Evolutionary conservation across 1,140 invertebrate genomes (phyloP).

Genomic region (Drosophila quadrilineata): DNA sequence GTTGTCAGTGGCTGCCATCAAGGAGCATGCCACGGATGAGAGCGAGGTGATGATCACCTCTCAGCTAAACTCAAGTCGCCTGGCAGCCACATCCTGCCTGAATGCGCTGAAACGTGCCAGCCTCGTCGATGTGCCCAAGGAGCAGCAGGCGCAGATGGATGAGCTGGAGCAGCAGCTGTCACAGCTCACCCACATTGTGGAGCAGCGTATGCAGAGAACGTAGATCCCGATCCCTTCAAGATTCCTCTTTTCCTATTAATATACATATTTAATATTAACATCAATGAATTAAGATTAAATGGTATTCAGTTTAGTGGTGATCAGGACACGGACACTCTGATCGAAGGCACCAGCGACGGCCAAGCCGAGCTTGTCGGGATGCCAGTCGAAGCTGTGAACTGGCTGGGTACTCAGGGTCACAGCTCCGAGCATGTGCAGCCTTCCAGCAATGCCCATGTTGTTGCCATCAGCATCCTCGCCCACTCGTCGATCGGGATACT

Average conservation of each 20-base stretch:
- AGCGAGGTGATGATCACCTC: conserved; percentile 80
- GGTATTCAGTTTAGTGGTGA: conserved; percentile 94
- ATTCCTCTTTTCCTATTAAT: neutral
- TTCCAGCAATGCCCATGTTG: conserved; percentile 89
- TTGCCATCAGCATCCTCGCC: conserved; percentile 87
- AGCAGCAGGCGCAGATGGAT: conserved; percentile 45
- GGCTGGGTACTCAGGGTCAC: conserved; percentile 92
- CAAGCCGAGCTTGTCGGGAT: conserved; percentile 92
- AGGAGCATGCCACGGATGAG: conserved; percentile 52
- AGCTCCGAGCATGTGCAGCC: conserved; percentile 89
- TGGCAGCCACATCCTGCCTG: conserved; percentile 83
- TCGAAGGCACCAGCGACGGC: conserved; percentile 95
- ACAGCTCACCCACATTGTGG: conserved; percentile 47
- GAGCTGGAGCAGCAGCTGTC: conserved; percentile 38
- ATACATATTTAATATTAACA: conserved; percentile 6
- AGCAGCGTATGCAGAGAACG: conserved; percentile 43
- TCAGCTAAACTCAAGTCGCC: conserved; percentile 84
- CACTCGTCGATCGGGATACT: conserved; percentile 90
- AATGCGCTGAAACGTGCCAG: conserved; percentile 50
- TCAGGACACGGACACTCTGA: conserved; percentile 93
- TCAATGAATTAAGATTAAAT: conserved; percentile 25
- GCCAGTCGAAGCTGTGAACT: conserved; percentile 95
- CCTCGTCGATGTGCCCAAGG: conserved; percentile 45
- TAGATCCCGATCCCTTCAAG: conserved; percentile 1
- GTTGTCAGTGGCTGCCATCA: conserved; percentile 70